Percentiles rank a stretch among this genome's conserved stretches.
These are phyloP conservation scores for Cinclus cinclus DNA, from an alignment of 2,113 vertebrate genomes.

Conservation along the genomic window DNA sequence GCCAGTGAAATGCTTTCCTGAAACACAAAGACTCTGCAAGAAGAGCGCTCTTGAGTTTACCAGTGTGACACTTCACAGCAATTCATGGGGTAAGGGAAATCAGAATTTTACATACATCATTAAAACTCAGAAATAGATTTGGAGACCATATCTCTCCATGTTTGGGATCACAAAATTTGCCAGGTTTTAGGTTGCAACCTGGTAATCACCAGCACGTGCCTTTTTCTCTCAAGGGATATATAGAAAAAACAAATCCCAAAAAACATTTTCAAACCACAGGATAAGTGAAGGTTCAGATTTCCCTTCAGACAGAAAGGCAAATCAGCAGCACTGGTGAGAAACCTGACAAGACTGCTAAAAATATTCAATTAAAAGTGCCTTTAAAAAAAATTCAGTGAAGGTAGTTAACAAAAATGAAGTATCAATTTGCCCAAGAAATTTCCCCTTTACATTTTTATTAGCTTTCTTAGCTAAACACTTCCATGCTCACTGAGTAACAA, in stretches of 20 bases:
- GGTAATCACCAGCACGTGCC: neutral
- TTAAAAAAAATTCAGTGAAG: neutral
- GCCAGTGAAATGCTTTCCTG: neutral
- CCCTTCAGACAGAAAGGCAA: neutral
- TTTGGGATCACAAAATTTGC: neutral
- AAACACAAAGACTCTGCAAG: neutral
- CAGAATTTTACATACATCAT: neutral
- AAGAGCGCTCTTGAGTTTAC: neutral
- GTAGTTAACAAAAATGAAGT: constrained; percentile 1
- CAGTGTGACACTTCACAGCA: neutral
- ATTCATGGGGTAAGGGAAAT: neutral
- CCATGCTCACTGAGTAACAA: neutral
- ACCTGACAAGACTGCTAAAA: neutral
- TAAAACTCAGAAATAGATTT: neutral
- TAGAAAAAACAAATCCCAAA: neutral
- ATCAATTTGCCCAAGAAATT: neutral
- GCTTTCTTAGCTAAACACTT: neutral
- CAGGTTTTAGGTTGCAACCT: constrained; percentile 16
- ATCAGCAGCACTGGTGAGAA: constrained; percentile 28
- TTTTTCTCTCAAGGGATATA: constrained; percentile 17
- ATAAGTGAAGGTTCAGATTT: neutral
- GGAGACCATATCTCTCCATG: neutral
- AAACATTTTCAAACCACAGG: neutral
- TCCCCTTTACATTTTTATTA: constrained; percentile 25
- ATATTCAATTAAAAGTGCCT: neutral